Evolutionary conservation across 1,140 invertebrate species (phyloP), one percentile per base, ranked within the genome.

Genomic region (Littorina saxatilis): DNA sequence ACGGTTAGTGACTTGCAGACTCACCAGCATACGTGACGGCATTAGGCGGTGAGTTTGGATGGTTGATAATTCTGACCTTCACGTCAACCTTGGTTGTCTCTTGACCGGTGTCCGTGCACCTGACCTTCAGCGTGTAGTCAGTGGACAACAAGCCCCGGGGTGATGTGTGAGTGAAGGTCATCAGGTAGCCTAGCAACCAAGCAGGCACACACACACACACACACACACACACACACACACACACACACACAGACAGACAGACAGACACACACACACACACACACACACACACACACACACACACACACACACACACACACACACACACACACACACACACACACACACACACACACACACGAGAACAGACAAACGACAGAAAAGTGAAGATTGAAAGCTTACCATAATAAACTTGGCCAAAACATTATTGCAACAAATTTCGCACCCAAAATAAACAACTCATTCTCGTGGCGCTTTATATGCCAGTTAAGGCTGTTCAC

Each of bases 11-110:
- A n/a, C n/a, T n/a, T n/a, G n/a, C n/a, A n/a, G n/a, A n/a, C n/a
- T n/a, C n/a, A n/a, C n/a, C 27, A n/a, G 4, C 29, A 37, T 13
- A 29, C 5, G 43, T 52, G 35, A 15, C 50, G 43, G 50, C n/a
- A 20, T 2, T 29, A 2, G 73, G 73, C 17, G 73, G 73, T 4
- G n/a, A 3, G 74, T 76, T 58, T n/a, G n/a, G n/a, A n/a, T n/a
- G n/a, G 17, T 58, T 37, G 40, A 27, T 76, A 50, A 76, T 76
- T 47, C 32, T 58, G 29, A 76, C 74, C 20, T 9, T 76, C 50
- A 76, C 74, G 29, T 52, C 32, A 39, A 15, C 50, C 5, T 7
- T 55, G 27, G 3, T 11, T 3, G 50, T 37, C n/a, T 52, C 55
- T 0, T 15, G 29, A 0, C 17, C 23, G 27, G 1, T 50, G 35